Conservation (phyloP, 2,797 vertebrate species). For the Gymnoscopelus braueri region DNA sequence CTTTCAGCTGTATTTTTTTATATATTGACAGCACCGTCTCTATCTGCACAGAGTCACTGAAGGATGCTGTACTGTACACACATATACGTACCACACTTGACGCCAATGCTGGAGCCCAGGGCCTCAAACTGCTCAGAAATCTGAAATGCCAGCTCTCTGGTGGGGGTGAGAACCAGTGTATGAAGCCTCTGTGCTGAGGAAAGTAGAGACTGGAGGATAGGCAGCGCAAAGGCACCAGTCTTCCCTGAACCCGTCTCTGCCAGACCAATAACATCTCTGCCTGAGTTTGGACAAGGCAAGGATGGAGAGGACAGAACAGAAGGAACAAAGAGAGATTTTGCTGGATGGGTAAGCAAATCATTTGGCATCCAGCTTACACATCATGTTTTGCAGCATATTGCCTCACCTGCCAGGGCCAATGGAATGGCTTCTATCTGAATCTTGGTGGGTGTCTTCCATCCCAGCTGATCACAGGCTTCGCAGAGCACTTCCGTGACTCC, state of each 20-base stretch:
- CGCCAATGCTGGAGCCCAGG: slow-evolving; percentile 94
- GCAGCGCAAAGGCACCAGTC: slow-evolving; percentile 95
- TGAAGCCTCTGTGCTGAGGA: slow-evolving; percentile 91
- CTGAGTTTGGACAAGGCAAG: slow-evolving; percentile 62
- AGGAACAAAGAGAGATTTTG: not conserved
- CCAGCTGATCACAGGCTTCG: slow-evolving; percentile 94
- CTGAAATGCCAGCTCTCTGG: slow-evolving; percentile 96
- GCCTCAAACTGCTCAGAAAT: slow-evolving; percentile 98
- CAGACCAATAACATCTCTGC: slow-evolving; percentile 94
- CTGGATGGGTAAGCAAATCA: not conserved
- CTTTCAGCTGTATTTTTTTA: too few species aligned
- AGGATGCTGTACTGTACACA: too few species aligned
- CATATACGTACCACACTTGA: slow-evolving; percentile 84
- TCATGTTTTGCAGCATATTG: too few species aligned
- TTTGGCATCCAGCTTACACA: too few species aligned
- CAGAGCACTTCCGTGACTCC: slow-evolving; percentile 96
- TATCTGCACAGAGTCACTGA: too few species aligned
- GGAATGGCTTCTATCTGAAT: slow-evolving; percentile 96
- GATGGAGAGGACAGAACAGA: not conserved
- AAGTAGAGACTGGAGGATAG: slow-evolving; percentile 92
- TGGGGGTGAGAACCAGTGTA: slow-evolving; percentile 94
- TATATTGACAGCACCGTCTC: too few species aligned
- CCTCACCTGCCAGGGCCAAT: slow-evolving; percentile 89
- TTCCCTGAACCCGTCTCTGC: slow-evolving; percentile 98
- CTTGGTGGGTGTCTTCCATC: slow-evolving; percentile 95